These are phyloP conservation scores for Trigoniulus corallinus DNA, from an alignment of 1,140 invertebrate genomes.

Conservation along the genomic window DNA sequence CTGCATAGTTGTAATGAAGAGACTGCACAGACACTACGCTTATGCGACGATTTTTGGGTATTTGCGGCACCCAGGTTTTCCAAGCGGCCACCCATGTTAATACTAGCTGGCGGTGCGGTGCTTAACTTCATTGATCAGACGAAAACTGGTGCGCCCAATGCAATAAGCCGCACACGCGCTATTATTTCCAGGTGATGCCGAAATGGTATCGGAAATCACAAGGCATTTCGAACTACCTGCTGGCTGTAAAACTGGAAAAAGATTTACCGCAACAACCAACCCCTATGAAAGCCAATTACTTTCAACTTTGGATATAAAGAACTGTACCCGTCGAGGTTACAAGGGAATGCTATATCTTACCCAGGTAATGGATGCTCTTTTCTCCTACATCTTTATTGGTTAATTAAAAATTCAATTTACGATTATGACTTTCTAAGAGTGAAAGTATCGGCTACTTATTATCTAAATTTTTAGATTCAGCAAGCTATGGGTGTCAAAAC, in stretches of 20 bases:
- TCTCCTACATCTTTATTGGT: too few species aligned
- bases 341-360: constrained; percentile 15
- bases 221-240: background rate
- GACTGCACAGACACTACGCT: too few species aligned
- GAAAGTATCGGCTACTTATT: background rate
- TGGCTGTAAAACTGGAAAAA: too few species aligned
- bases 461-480: constrained; percentile 37
- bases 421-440: constrained; percentile 16
- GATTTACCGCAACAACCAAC: background rate
- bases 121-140: too few species aligned
- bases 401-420: constrained; percentile 11
- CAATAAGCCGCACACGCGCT: too few species aligned
- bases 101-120: too few species aligned
- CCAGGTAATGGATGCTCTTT: constrained; percentile 6
- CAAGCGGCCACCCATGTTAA: too few species aligned
- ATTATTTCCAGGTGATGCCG: background rate
- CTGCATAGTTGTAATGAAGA: too few species aligned
- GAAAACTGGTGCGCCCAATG: too few species aligned
- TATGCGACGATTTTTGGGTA: too few species aligned
- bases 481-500: constrained; percentile 73
- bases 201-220: background rate
- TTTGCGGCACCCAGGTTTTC: too few species aligned
- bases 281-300: background rate
- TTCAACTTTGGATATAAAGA: background rate
- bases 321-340: constrained; percentile 1